Base-by-base conservation (phyloP, 2,797 vertebrate species). In the Pelobates cultripes region DNA sequence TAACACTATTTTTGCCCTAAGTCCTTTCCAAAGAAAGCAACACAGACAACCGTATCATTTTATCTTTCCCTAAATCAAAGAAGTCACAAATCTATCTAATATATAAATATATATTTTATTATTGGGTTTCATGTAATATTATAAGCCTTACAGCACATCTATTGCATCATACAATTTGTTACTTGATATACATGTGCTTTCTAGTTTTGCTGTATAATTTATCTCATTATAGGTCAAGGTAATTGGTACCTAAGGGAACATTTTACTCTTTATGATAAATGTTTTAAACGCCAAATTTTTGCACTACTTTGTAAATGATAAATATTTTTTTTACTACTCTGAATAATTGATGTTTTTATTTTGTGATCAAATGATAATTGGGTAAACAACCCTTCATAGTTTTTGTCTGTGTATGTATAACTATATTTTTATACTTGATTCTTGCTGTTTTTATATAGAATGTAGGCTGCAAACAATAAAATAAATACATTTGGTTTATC, bases 1-100 rank as follows among this genome's bases (percentile, higher is more conserved):
- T 88, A 73, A 88, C 90, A 88, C 87, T 85, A 77, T 90, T 86
- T 88, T 89, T 86, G 71, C 66, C 77, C 70, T 79, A 73, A 87
- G 87, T 78, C 0, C 15, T 47, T 77, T 88, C 80, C 64, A 28
- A 81, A 85, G 75, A 83, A 87, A 86, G 85, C 79, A 84, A 88
- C 85, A 79, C 85, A 81, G 83, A 64, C 77, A n/a, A 76, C 74
- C 85, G 83, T 75, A 74, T 79, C 57, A 75, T 83, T 40, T 66
- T 68, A 82, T 82, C 0, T 3, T 2, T 0, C 8, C 57, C 60
- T 79, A 77, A 67, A 85, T 63, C 53, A 71, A 64, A 84, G 61
- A 44, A 70, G 28, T 28, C 28, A 28, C 2, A 28, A 28, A 28
- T 28, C 28, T 28, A 70, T 51, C 43, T 40, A 64, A 7, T 51